These are phyloP conservation scores for Corythornis vintsioides DNA, from an alignment of 2,113 vertebrate species.

Conservation along the genomic window DNA sequence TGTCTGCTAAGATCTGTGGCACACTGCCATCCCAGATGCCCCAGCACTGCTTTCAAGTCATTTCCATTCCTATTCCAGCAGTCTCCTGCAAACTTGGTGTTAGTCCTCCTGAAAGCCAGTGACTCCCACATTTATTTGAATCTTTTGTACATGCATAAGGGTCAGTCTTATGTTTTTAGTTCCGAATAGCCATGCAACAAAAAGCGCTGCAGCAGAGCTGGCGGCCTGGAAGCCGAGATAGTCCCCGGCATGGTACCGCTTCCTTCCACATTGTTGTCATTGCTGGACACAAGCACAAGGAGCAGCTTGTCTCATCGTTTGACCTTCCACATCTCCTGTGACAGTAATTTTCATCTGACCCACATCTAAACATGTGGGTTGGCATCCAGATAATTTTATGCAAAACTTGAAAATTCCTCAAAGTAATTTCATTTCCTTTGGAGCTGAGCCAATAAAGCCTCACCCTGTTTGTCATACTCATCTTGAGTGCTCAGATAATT, in stretches of 20 bases:
- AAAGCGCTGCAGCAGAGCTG: background rate
- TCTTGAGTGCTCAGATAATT: background rate
- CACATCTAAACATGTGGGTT: slow-evolving; percentile 12
- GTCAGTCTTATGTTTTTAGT: background rate
- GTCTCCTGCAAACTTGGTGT: background rate
- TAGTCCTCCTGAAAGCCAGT: background rate
- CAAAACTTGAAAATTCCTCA: slow-evolving; percentile 39
- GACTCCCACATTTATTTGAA: background rate
- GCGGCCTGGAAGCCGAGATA: background rate
- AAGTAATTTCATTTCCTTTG: background rate
- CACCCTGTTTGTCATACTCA: background rate
- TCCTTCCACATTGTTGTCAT: slow-evolving; percentile 37
- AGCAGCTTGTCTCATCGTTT: background rate
- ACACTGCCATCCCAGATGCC: background rate
- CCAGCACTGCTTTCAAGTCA: background rate
- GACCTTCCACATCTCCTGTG: background rate
- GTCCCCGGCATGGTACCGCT: background rate
- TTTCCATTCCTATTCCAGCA: background rate
- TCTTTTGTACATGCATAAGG: background rate
- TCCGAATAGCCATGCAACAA: background rate
- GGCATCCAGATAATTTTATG: slow-evolving; percentile 22
- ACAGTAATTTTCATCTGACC: slow-evolving; percentile 15
- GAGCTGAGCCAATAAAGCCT: background rate
- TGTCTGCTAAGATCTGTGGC: background rate
- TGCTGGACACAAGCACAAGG: background rate